Evolutionary conservation across 2,113 vertebrate genomes (phyloP).

Genomic region (Carassius carassius): DNA sequence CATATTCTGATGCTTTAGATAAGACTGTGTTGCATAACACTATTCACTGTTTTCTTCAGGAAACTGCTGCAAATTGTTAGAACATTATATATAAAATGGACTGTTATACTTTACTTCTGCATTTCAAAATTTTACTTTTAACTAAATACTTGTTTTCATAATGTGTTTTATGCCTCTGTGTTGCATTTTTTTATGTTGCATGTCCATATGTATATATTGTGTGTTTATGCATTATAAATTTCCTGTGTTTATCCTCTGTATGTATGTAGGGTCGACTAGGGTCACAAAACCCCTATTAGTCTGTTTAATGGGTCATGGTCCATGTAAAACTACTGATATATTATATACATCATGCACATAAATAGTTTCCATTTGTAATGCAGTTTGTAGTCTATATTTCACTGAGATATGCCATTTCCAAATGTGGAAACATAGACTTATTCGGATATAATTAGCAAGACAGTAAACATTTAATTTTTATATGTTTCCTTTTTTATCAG

Average conservation of each 20-base stretch:
- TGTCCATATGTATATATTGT: not conserved
- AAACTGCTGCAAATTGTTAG: not conserved
- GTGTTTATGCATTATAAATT: conserved; percentile 19
- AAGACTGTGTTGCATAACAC: not conserved
- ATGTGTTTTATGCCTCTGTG: not conserved
- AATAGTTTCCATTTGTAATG: not conserved
- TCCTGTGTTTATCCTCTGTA: not conserved
- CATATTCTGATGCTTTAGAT: not conserved
- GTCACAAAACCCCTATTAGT: conserved; percentile 15
- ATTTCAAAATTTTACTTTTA: not conserved
- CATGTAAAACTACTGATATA: conserved; percentile 27
- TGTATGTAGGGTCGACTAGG: conserved; percentile 17
- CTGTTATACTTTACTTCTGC: not conserved
- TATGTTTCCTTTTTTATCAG: no score
- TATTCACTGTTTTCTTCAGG: not conserved
- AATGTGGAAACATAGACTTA: not conserved
- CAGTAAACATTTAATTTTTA: not conserved
- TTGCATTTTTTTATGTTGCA: no score
- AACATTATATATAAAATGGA: not conserved
- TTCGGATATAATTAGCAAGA: not conserved
- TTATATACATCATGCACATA: conserved; percentile 2
- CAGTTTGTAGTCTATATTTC: not conserved
- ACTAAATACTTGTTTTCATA: not conserved
- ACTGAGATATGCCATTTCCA: not conserved
- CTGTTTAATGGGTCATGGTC: conserved; percentile 40